Evolutionary conservation across 2,888 invertebrate genomes (phyloP).

Genomic region (Creontiades dilutus): DNA sequence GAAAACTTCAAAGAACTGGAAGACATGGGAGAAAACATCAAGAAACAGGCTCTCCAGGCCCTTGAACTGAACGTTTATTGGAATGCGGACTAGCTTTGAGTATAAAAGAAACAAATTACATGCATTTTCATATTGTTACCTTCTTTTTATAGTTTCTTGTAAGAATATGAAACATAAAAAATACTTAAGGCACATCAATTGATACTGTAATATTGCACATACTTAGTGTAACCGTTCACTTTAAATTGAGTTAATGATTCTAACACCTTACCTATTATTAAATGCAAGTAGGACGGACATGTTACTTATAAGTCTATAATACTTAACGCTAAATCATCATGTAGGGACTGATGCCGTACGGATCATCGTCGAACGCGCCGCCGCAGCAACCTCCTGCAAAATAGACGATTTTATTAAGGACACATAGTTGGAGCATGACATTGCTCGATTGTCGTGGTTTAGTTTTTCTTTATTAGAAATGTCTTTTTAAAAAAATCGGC

Average conservation of each 20-base stretch:
- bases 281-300: constrained; percentile 19
- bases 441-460: background rate
- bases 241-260: background rate
- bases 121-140: background rate
- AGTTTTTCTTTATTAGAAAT: background rate
- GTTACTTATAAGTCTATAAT: background rate
- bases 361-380: constrained; percentile 71
- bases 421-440: background rate
- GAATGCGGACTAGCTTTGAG: constrained; percentile 29
- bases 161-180: background rate
- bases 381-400: constrained; percentile 74
- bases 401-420: no score
- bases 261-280: background rate
- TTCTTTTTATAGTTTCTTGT: background rate
- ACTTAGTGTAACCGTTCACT: background rate
- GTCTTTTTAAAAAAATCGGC: background rate
- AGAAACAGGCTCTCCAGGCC: constrained; percentile 65
- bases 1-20: constrained; percentile 77
- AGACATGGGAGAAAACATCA: constrained; percentile 77
- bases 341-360: constrained; percentile 61
- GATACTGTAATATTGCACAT: constrained; percentile 31
- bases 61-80: constrained; percentile 61
- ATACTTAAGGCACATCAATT: constrained; percentile 34
- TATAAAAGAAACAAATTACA: background rate
- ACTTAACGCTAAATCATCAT: constrained; percentile 34